Evolutionary conservation across 2,888 invertebrate species (phyloP), one percentile per base, ranked within the genome.

Genomic region (Antheraea assamensis): DNA sequence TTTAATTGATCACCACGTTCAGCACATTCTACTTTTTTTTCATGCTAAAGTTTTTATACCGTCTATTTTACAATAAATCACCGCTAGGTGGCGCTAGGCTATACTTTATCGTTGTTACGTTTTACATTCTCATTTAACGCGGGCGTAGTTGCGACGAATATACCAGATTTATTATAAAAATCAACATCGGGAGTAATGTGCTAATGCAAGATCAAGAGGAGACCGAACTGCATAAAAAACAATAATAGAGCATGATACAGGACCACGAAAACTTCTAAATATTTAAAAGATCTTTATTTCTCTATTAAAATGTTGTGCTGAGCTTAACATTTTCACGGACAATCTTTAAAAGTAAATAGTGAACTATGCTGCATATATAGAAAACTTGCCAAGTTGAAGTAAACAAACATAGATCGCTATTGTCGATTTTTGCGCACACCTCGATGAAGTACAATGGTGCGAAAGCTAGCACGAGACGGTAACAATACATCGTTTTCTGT

Each of bases 401-500:
- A 93, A 94, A 93, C 93, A 94, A 93, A 94, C 91, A 90, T 85
- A 92, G 93, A 93, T 93, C 85, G 88, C 79, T 82, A 81, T 82
- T 83, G 81, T 83, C 87, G 93, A 93, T 93, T 90, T 89, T 88
- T 85, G 83, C 85, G 88, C 86, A 87, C 92, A 91, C 90, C 90
- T 89, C 81, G 74, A 75, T 68, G 78, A 78, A 80, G 85, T 85
- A 94, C 94, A 94, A 94, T 94, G 94, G 94, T 88, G 94, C 92
- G 94, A 94, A 94, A 93, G 92, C 90, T 94, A 89, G 92, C 94
- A 89, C 93, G 91, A 88, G 84, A 83, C 83, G 85, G 88, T 88
- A 92, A 94, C 94, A 93, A 94, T 93, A 90, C 90, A 82, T 90
- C 90, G 91, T 91, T 90, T 87, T 79, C 3, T 82, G 82, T 92